Evolutionary conservation across 2,113 vertebrate genomes (phyloP).

Genomic region (Motacilla tschutschensis): DNA sequence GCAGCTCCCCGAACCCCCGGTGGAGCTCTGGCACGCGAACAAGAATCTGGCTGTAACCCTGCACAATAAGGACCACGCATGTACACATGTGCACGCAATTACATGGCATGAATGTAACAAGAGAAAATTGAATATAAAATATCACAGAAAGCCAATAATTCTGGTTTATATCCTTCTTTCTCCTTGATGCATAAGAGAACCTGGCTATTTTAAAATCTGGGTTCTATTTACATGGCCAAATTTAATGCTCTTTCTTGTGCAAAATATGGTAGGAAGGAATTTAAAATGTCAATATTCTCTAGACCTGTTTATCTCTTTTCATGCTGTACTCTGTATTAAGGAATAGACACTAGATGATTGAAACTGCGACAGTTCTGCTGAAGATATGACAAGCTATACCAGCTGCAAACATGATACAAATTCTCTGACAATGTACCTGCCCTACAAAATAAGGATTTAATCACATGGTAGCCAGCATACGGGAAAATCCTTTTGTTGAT

Average conservation of each 20-base stretch:
- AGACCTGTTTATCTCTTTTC: slow-evolving; percentile 42
- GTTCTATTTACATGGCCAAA: slow-evolving; percentile 49
- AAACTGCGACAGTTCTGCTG: background rate
- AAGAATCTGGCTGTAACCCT: slow-evolving; percentile 55
- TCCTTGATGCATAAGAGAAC: slow-evolving; percentile 56
- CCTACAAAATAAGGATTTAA: background rate
- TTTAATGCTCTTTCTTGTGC: slow-evolving; percentile 41
- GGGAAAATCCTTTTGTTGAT: background rate
- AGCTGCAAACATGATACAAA: background rate
- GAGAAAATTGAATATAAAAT: slow-evolving; percentile 64
- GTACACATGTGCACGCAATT: slow-evolving; percentile 61
- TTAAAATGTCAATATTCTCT: slow-evolving; percentile 34
- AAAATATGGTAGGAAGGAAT: slow-evolving; percentile 46
- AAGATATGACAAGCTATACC: background rate
- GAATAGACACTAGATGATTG: background rate
- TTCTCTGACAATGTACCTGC: background rate
- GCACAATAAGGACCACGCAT: slow-evolving; percentile 43
- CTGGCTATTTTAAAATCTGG: slow-evolving; percentile 55
- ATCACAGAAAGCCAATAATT: slow-evolving; percentile 62
- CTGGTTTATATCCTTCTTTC: slow-evolving; percentile 58
- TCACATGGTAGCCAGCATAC: background rate
- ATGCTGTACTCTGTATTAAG: background rate
- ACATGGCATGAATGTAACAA: slow-evolving; percentile 49
- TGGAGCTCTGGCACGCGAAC: background rate
- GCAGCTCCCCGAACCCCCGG: slow-evolving; percentile 11